phyloP scores from a whole-genome alignment of 2,797 vertebrate species.

The Premnoplex brunnescens region DNA sequence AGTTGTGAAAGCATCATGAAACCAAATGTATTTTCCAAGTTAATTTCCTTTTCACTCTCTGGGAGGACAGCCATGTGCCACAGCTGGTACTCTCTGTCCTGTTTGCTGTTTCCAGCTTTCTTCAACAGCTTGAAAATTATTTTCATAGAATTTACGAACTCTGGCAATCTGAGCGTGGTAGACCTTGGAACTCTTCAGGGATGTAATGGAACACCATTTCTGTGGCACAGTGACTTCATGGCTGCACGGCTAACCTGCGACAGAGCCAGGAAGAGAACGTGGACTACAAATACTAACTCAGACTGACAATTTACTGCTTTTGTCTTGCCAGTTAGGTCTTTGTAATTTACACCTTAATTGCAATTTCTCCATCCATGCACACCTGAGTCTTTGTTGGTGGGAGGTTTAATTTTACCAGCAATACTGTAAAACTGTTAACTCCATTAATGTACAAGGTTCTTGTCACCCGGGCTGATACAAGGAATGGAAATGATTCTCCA shows the following conservation, averaged over 20 bases:
- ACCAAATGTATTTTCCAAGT: not conserved
- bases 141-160: not conserved
- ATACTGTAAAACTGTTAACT: not conserved
- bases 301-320: not conserved
- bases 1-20: not conserved
- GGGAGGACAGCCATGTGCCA: rapidly evolving
- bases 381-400: not conserved
- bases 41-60: not conserved
- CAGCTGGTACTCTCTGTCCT: not conserved
- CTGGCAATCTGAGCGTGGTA: not conserved
- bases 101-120: not conserved
- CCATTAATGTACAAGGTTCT: not conserved
- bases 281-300: not conserved
- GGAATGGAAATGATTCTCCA: not conserved
- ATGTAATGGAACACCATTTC: not conserved
- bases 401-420: not conserved
- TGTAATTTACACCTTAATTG: not conserved
- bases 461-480: not conserved
- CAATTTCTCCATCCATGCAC: not conserved
- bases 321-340: not conserved
- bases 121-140: not conserved
- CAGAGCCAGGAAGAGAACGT: not conserved
- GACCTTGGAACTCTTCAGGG: not conserved
- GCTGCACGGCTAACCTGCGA: not conserved
- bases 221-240: not conserved